Evolutionary conservation across 2,113 vertebrate genomes (phyloP).

Genomic region (Piprites chloris): DNA sequence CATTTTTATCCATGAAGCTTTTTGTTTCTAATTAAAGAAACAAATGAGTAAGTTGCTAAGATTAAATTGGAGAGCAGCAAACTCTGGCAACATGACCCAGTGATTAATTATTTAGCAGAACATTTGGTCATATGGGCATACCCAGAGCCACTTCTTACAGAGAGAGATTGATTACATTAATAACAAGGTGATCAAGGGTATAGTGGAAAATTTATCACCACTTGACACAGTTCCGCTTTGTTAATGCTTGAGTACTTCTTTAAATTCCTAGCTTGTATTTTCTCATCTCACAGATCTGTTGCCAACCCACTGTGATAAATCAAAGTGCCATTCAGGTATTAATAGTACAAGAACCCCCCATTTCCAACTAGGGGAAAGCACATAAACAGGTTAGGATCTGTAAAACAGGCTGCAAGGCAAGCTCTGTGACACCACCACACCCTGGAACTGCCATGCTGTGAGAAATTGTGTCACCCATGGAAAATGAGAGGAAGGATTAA

Average conservation of each 20-base stretch:
- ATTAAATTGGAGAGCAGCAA: not conserved
- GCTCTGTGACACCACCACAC: not conserved
- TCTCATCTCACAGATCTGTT: not conserved
- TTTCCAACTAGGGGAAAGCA: not conserved
- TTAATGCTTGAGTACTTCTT: not conserved
- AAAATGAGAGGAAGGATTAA: slow-evolving; percentile 33
- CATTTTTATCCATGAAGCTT: not conserved
- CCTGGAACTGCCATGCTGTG: not conserved
- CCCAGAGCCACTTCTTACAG: not conserved
- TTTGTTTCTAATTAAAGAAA: slow-evolving; percentile 24
- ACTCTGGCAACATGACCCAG: not conserved
- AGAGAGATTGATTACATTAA: slow-evolving; percentile 44
- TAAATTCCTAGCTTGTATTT: slow-evolving; percentile 1
- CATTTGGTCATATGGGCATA: not conserved
- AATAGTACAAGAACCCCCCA: not conserved
- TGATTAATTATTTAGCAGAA: slow-evolving; percentile 32
- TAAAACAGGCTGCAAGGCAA: not conserved
- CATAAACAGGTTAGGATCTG: not conserved
- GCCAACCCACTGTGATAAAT: not conserved
- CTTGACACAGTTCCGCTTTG: not conserved
- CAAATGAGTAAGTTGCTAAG: not conserved
- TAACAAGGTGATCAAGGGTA: not conserved
- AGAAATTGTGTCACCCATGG: not conserved
- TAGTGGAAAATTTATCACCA: slow-evolving; percentile 21
- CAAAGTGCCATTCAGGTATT: not conserved